These are phyloP conservation scores for Harpagoxenus sublaevis DNA, from an alignment of 2,888 invertebrate species.

Conservation along the genomic window DNA sequence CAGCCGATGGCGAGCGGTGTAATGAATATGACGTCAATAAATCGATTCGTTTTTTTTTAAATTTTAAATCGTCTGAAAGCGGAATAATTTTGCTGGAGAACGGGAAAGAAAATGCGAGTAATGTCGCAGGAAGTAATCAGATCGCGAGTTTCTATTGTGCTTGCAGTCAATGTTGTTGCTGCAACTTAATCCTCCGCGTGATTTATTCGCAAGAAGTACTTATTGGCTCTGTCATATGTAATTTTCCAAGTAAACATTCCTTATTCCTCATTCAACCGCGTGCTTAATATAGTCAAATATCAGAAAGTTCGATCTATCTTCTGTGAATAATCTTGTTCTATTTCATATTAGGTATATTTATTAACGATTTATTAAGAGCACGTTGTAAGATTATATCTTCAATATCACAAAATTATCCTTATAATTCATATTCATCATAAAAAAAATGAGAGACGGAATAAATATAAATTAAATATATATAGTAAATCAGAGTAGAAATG, in stretches of 20 bases:
- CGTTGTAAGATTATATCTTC: not conserved
- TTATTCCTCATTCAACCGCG: not conserved
- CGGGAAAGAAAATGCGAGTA: not conserved
- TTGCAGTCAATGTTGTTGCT: conserved; percentile 19
- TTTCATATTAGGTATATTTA: not conserved
- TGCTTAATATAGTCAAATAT: not conserved
- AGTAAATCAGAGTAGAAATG: not conserved
- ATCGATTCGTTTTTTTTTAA: not conserved
- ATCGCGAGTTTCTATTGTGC: conserved; percentile 13
- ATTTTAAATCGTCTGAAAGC: not conserved
- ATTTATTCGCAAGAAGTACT: conserved; percentile 3
- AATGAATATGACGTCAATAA: conserved; percentile 17
- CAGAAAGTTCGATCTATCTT: not conserved
- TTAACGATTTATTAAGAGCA: not conserved
- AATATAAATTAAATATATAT: not conserved
- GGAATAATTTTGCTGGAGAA: conserved; percentile 15
- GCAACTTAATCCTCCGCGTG: conserved; percentile 10
- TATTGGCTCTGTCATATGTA: not conserved
- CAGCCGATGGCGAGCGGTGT: not conserved
- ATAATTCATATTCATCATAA: not conserved
- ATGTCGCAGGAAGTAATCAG: conserved; percentile 14
- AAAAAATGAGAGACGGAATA: not conserved
- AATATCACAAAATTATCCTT: not conserved
- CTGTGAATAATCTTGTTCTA: not conserved
- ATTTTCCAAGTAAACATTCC: conserved; percentile 4